Evolutionary conservation across 2,797 vertebrate species (phyloP).

Genomic region (Melopsittacus undulatus): DNA sequence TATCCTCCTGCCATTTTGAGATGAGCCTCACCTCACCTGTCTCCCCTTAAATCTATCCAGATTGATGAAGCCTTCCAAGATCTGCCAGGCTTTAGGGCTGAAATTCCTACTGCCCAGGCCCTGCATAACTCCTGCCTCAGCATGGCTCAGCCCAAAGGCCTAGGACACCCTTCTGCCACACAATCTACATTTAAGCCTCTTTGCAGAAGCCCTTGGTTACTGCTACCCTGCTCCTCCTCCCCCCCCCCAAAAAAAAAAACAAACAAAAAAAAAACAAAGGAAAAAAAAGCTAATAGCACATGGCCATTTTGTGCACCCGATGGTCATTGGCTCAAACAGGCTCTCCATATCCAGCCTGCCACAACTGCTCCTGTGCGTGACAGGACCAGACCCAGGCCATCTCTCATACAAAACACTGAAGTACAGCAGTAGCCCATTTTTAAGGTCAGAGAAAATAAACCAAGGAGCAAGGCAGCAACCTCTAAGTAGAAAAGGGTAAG

Average conservation of each 20-base stretch:
- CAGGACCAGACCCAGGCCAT: not conserved
- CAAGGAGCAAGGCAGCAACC: not conserved
- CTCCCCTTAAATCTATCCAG: not conserved
- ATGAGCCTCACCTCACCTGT: not conserved
- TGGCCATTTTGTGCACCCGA: rapidly evolving
- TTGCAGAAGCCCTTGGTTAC: not conserved
- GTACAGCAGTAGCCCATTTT: not conserved
- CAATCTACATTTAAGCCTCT: not conserved
- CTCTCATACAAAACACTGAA: not conserved
- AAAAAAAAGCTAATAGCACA: not conserved
- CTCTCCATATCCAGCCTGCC: not conserved
- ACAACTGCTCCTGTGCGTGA: not conserved
- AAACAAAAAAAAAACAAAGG: too few species aligned
- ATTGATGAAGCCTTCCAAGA: not conserved
- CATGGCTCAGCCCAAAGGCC: not conserved
- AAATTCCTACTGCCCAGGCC: not conserved
- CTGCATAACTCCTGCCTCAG: not conserved
- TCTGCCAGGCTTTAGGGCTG: not conserved
- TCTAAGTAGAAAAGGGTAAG: not conserved
- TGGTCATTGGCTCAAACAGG: not conserved
- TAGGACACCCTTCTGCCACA: not conserved
- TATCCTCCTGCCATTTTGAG: not conserved
- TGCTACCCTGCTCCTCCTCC: not conserved
- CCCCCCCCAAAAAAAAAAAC: too few species aligned
- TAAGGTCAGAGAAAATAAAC: not conserved